Percentiles rank a stretch among this genome's conserved stretches.
phyloP scores from a whole-genome alignment of 92 coral and sea anemone genomes.

The Micromussa lordhowensis region DNA sequence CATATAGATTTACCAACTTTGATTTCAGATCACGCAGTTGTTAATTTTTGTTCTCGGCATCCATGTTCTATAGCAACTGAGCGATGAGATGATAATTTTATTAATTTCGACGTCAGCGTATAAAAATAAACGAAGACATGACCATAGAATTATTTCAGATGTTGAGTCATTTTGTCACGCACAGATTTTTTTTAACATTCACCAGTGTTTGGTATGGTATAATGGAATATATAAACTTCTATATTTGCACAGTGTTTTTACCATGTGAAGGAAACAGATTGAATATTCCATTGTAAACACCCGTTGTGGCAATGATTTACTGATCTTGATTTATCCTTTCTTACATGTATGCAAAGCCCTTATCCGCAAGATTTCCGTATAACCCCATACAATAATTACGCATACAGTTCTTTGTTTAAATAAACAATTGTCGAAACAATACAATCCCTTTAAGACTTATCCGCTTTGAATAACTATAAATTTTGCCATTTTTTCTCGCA shows the following conservation, averaged over 20 bases:
- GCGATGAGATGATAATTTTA: background rate
- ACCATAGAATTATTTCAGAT: background rate
- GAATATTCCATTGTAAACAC: background rate
- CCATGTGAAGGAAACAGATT: background rate
- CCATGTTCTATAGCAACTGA: background rate
- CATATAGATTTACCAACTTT: background rate
- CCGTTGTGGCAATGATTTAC: background rate
- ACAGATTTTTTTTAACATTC: background rate
- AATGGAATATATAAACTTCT: background rate
- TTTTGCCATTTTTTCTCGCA: too few species aligned
- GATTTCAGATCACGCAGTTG: background rate
- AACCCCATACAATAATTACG: too few species aligned
- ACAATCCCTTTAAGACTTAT: too few species aligned
- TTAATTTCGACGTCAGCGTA: background rate
- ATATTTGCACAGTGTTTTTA: too few species aligned
- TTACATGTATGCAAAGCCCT: background rate
- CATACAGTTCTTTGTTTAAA: too few species aligned
- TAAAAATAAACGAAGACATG: background rate
- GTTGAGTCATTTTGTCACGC: background rate
- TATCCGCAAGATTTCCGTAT: too few species aligned
- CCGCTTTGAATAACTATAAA: too few species aligned
- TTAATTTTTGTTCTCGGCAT: background rate
- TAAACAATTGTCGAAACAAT: too few species aligned
- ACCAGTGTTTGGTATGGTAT: background rate
- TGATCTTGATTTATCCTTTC: background rate